Conservation (phyloP, 2,797 vertebrate genomes). For the Lepilemur ruficaudatus region DNA sequence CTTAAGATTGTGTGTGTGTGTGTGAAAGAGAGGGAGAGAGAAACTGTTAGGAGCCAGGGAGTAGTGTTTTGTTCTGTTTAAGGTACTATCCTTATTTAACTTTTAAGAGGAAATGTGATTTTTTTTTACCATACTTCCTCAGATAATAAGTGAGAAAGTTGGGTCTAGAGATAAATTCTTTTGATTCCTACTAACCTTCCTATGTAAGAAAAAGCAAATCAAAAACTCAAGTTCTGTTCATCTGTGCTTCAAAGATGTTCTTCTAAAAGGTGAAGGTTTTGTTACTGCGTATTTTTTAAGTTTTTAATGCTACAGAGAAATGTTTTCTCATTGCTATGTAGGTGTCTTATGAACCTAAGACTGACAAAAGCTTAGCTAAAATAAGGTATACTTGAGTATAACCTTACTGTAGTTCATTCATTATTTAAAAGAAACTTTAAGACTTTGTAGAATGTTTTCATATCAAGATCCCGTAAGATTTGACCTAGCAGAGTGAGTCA, state of each 20-base stretch:
- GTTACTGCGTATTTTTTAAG: background rate
- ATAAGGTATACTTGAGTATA: background rate
- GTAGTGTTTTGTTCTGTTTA: background rate
- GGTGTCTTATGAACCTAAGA: background rate
- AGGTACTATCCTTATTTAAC: background rate
- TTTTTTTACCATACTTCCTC: background rate
- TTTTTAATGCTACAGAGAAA: conserved; percentile 17
- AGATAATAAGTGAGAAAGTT: background rate
- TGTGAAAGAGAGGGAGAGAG: background rate
- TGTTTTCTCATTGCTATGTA: background rate
- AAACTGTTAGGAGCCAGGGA: background rate
- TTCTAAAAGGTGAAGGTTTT: background rate
- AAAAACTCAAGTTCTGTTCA: background rate
- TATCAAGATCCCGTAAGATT: background rate
- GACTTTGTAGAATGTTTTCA: conserved; percentile 20
- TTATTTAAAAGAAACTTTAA: conserved; percentile 3
- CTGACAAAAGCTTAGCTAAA: background rate
- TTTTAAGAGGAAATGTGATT: background rate
- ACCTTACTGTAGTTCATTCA: background rate
- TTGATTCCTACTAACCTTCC: background rate
- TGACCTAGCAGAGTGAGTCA: background rate
- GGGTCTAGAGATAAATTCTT: conserved; percentile 4
- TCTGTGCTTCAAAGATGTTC: background rate
- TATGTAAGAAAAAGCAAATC: background rate
- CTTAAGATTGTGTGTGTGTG: background rate